phyloP scores from a whole-genome alignment of 2,888 invertebrate genomes.

The Drosophila hawaiiensis region DNA sequence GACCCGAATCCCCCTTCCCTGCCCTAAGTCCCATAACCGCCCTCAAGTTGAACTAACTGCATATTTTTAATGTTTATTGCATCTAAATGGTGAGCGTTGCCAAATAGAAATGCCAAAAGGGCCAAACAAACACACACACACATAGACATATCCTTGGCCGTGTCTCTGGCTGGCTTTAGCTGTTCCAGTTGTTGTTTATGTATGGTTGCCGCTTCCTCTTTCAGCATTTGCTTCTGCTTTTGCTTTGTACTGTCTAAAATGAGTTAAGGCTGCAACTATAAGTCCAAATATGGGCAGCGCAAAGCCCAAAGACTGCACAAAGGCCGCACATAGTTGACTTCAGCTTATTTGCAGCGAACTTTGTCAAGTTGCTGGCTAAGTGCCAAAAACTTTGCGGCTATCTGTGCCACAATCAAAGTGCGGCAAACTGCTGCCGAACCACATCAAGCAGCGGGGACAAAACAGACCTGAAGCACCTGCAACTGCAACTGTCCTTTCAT shows the following conservation, averaged over 20 bases:
- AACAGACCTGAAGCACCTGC: conserved; percentile 9
- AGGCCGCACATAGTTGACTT: conserved; percentile 51
- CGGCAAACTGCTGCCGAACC: conserved; percentile 9
- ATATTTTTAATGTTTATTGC: conserved; percentile 77
- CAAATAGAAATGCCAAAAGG: conserved; percentile 66
- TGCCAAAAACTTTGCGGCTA: conserved; percentile 60
- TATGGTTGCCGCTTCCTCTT: conserved; percentile 5
- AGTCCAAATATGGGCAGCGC: conserved; percentile 40
- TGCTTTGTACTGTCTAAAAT: conserved; percentile 23
- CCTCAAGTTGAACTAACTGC: conserved; percentile 51
- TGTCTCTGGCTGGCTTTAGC: conserved; percentile 22
- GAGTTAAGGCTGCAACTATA: conserved; percentile 47
- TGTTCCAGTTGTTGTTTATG: conserved; percentile 21
- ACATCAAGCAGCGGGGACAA: conserved; percentile 7
- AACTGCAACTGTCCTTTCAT: not conserved
- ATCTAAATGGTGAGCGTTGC: conserved; percentile 52
- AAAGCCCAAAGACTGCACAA: conserved; percentile 40
- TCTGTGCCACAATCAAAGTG: conserved; percentile 52
- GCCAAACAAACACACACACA: conserved; percentile 10
- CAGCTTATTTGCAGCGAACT: conserved; percentile 62
- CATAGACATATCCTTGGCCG: conserved; percentile 59
- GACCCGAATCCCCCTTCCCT: not conserved
- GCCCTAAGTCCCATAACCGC: conserved; percentile 16
- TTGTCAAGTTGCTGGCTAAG: conserved; percentile 61
- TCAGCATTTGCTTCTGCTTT: not conserved